Evolutionary conservation across 2,797 vertebrate species (phyloP).

Genomic region (Xiphorhynchus erythropygius): DNA sequence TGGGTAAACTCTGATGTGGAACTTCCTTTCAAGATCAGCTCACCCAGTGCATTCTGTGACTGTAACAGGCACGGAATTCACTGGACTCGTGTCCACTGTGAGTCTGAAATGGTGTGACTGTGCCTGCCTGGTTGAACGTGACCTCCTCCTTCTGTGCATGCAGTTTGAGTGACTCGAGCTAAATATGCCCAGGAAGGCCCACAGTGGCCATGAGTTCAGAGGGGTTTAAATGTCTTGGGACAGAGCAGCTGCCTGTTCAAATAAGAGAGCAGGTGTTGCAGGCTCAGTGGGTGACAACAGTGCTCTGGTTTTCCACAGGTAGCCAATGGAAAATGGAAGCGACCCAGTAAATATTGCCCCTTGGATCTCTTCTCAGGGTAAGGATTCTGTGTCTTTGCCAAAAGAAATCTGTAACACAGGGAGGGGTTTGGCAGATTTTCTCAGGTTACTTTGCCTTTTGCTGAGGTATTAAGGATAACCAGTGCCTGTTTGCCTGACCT

Average conservation of each 20-base stretch:
- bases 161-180: neutral
- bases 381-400: slow-evolving; percentile 21
- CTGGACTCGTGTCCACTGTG: neutral
- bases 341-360: slow-evolving; percentile 93
- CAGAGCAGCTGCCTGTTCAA: neutral
- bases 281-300: neutral
- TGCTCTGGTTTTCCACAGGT: slow-evolving; percentile 78
- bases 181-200: neutral
- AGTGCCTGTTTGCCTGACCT: neutral
- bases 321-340: slow-evolving; percentile 94
- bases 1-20: neutral
- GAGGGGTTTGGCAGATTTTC: neutral
- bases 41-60: neutral
- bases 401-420: neutral
- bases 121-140: neutral
- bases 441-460: neutral
- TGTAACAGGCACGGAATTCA: fast-evolving
- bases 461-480: neutral
- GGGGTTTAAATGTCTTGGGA: neutral
- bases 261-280: neutral
- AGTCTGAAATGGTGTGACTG: neutral
- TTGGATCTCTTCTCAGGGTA: slow-evolving; percentile 98
- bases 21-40: neutral
- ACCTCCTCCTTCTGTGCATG: neutral
- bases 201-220: neutral